Evolutionary conservation across 2,797 vertebrate species (phyloP), one percentile per base, ranked within the genome.

Genomic region (Ceryle rudis): DNA sequence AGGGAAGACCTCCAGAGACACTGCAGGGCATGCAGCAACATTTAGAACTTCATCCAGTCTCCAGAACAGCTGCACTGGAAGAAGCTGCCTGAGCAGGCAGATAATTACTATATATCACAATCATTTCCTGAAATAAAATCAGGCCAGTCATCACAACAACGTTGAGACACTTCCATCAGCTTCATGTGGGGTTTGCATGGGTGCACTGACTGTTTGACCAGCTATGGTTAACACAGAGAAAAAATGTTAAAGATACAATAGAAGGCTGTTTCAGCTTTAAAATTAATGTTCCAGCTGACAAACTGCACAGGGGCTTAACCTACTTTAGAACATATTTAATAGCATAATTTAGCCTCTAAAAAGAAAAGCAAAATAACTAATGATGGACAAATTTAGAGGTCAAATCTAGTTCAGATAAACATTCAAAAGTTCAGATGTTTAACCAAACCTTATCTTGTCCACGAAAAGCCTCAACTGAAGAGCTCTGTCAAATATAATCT

Each of bases 361-460:
- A 90, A 80, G 93, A 94, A 95, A 97, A 97, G 94, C 64, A 95
- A 95, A 95, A 96, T 94, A 97, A 89, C 88, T 78, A 95, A 90
- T 95, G 95, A 95, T 82, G 83, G 93, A 97, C 91, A 96, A 97
- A 97, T 80, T 89, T 44, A 93, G 83, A 84, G 96, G 90, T 97
- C 67, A 1, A 95, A 97, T 89, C 77, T 61, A 89, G 95, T 95
- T 97, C 90, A 92, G 69, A 96, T 93, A 97, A 97, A 93, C 95
- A 95, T 95, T 96, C 94, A 97, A 92, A 95, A 97, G 94, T 94
- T 97, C 93, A 97, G 74, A 97, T 96, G 92, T 86, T 95, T 94
- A 97, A 96, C 95, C 89, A 93, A 97, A 95, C 72, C 91, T 97
- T 97, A 97, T 97, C 94, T 97, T 97, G 96, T 97, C 97, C 84